phyloP scores from a whole-genome alignment of 23 tunicate genomes.

The Styela plicata region DNA sequence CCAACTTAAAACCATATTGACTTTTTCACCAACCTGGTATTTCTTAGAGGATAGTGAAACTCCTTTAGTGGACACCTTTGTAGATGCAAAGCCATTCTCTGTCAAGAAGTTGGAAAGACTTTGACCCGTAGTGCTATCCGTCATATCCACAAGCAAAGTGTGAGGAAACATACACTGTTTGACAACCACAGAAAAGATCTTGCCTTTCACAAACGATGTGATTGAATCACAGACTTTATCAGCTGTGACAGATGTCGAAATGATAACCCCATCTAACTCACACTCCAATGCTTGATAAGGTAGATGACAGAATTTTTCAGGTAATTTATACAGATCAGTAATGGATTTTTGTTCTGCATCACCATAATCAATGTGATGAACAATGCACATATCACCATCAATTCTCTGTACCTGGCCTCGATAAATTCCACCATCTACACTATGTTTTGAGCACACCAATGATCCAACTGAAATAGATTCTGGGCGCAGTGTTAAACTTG shows the following conservation, averaged over 20 bases:
- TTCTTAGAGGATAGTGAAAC: not conserved
- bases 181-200: not conserved
- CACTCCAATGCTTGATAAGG: slow-evolving; percentile 51
- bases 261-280: slow-evolving; percentile 17
- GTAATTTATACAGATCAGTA: slow-evolving; percentile 23
- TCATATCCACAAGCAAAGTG: not conserved
- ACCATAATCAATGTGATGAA: slow-evolving; percentile 47
- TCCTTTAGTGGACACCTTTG: not conserved
- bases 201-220: not conserved
- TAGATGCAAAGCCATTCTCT: slow-evolving; percentile 20
- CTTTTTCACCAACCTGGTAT: slow-evolving; percentile 8
- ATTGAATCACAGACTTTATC: not conserved
- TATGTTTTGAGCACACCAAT: slow-evolving; percentile 37
- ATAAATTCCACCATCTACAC: slow-evolving; percentile 42
- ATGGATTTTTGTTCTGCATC: slow-evolving; percentile 42
- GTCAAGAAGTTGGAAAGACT: slow-evolving; percentile 2
- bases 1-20: slow-evolving; percentile 21
- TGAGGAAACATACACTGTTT: not conserved
- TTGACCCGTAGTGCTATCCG: not conserved
- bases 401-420: slow-evolving; percentile 36
- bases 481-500: not conserved
- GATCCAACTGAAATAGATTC: slow-evolving; percentile 21
- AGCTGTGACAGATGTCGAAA: not conserved
- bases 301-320: slow-evolving; percentile 27
- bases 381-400: slow-evolving; percentile 25